Conservation (phyloP, 1,140 invertebrate genomes). For the Saccostrea glomerata region DNA sequence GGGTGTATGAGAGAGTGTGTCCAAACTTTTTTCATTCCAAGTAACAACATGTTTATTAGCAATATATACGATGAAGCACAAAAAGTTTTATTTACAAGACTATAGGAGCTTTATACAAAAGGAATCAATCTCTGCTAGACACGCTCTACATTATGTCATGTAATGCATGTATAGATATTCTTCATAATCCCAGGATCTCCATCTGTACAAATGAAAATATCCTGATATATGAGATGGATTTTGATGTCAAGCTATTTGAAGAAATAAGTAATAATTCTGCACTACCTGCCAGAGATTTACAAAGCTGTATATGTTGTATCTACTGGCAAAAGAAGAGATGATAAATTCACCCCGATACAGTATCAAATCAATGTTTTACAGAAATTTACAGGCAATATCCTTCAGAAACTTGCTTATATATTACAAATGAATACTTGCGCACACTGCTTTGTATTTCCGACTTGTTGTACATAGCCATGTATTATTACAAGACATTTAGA, state of each 20-base stretch:
- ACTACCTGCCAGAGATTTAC: background rate
- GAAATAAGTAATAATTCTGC: background rate
- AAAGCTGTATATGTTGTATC: background rate
- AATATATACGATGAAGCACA: conserved; percentile 14
- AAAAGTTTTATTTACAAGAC: background rate
- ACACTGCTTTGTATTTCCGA: background rate
- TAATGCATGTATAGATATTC: background rate
- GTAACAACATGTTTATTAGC: conserved; percentile 38
- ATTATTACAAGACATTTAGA: background rate
- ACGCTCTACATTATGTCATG: background rate
- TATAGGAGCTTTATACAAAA: background rate
- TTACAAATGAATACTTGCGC: background rate
- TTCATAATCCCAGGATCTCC: background rate
- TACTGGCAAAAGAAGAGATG: background rate
- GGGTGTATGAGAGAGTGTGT: conserved; percentile 39
- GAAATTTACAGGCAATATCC: background rate
- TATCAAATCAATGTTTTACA: background rate
- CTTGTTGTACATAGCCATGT: background rate
- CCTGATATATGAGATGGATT: background rate
- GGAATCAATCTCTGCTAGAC: background rate
- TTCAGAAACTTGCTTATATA: background rate
- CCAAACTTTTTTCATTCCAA: conserved; percentile 49
- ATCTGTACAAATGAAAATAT: background rate
- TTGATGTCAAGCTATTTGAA: background rate
- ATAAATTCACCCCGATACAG: background rate